These are phyloP conservation scores for Adelognathus sp. DNA, from an alignment of 2,888 invertebrate genomes.

Conservation along the genomic window DNA sequence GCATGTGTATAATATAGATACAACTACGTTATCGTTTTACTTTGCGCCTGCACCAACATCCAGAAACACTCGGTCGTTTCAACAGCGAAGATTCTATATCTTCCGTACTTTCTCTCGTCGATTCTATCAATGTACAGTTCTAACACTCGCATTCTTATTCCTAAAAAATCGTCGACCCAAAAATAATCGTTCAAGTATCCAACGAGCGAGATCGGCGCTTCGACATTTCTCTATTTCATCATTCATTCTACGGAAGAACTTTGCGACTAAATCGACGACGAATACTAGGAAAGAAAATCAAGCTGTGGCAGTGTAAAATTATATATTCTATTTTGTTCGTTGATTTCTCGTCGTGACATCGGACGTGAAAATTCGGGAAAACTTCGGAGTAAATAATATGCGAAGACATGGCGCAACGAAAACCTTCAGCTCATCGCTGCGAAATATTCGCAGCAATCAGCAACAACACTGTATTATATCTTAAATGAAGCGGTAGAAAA, in stretches of 20 bases:
- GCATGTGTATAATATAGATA: slow-evolving; percentile 56
- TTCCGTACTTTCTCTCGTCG: neutral
- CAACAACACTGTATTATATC: slow-evolving; percentile 24
- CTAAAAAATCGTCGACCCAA: neutral
- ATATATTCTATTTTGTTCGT: slow-evolving; percentile 48
- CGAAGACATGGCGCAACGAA: neutral
- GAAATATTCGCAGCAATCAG: slow-evolving; percentile 23
- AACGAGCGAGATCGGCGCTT: neutral
- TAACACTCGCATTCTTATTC: slow-evolving; percentile 14
- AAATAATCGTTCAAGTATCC: neutral
- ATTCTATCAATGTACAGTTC: slow-evolving; percentile 46
- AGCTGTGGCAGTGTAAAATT: slow-evolving; percentile 67
- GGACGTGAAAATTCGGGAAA: neutral
- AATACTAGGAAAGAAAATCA: slow-evolving; percentile 41
- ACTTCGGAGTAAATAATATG: neutral
- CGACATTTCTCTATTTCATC: slow-evolving; percentile 1
- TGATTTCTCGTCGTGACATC: neutral
- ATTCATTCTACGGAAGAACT: neutral
- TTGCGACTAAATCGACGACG: slow-evolving; percentile 6
- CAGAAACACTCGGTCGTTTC: slow-evolving; percentile 72
- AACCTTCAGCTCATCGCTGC: slow-evolving; percentile 13
- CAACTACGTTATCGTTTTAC: slow-evolving; percentile 62
- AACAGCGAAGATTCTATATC: slow-evolving; percentile 16
- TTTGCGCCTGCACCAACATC: slow-evolving; percentile 68
- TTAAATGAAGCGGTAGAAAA: slow-evolving; percentile 70